Evolutionary conservation across 2,113 vertebrate species (phyloP).

Genomic region (Martes martes): DNA sequence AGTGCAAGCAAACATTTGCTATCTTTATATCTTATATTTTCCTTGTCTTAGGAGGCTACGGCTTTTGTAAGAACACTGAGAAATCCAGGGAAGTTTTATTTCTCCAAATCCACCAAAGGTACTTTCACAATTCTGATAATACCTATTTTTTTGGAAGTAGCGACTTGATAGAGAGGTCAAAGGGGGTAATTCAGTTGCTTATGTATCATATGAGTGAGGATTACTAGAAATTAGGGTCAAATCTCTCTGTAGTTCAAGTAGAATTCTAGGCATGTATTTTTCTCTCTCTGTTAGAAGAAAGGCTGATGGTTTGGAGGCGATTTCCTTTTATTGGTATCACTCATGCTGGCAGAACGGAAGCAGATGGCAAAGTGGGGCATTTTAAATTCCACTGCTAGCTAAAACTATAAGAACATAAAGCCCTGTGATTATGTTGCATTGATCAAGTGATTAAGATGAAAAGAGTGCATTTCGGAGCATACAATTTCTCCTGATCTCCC

Average conservation of each 20-base stretch:
- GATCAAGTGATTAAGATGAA: conserved; percentile 28
- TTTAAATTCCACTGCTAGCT: conserved; percentile 31
- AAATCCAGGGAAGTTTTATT: not conserved
- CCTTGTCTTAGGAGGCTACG: not conserved
- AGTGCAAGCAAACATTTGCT: not conserved
- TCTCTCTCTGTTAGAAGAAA: not conserved
- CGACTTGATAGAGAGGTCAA: not conserved
- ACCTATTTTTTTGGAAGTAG: not conserved
- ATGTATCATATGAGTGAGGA: not conserved
- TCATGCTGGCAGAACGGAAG: conserved; percentile 36
- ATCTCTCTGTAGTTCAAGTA: not conserved
- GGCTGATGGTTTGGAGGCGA: not conserved
- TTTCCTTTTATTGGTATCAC: conserved; percentile 24
- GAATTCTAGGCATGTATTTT: not conserved
- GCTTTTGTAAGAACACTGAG: not conserved
- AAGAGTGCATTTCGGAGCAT: not conserved
- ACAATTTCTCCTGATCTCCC: not conserved
- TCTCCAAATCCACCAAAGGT: not conserved
- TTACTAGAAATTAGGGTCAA: not conserved
- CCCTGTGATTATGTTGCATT: conserved; percentile 27
- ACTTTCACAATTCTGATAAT: not conserved
- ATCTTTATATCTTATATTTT: not conserved
- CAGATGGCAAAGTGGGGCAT: conserved; percentile 64
- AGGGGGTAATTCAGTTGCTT: not conserved
- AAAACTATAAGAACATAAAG: conserved; percentile 45